Evolutionary conservation across 2,888 invertebrate species (phyloP).

Genomic region (Clitarchus hookeri): DNA sequence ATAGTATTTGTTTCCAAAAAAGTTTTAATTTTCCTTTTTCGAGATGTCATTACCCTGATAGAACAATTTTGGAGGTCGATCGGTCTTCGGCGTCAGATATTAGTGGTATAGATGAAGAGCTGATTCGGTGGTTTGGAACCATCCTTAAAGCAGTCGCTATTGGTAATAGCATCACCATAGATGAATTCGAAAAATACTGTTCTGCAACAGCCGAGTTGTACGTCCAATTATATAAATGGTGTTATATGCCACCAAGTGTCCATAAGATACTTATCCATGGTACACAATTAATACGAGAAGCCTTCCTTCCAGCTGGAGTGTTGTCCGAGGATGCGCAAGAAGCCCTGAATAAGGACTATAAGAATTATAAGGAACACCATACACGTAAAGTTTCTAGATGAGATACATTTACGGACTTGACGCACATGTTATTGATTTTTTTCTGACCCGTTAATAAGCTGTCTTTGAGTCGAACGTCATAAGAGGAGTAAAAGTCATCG

Average conservation of each 20-base stretch:
- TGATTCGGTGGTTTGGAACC: conserved; percentile 45
- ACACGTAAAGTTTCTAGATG: conserved; percentile 44
- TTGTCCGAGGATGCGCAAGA: conserved; percentile 49
- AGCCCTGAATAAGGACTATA: conserved; percentile 45
- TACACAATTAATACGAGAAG: conserved; percentile 43
- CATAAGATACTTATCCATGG: conserved; percentile 48
- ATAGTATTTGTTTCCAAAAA: too few relatives aligned
- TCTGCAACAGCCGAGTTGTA: conserved; percentile 36
- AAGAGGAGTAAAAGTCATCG: too few relatives aligned
- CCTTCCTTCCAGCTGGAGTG: conserved; percentile 46
- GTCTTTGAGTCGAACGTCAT: too few relatives aligned
- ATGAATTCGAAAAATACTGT: conserved; percentile 44
- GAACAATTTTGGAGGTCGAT: too few relatives aligned
- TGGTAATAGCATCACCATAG: conserved; percentile 45
- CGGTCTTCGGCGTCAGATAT: conserved; percentile 36
- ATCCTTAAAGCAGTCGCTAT: conserved; percentile 45
- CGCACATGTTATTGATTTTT: too few relatives aligned
- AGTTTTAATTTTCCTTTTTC: too few relatives aligned
- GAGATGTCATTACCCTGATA: too few relatives aligned
- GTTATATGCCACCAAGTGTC: conserved; percentile 47
- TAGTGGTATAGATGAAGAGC: conserved; percentile 46
- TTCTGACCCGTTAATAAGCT: too few relatives aligned
- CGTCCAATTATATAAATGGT: conserved; percentile 46
- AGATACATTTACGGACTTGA: background rate
- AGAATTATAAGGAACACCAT: conserved; percentile 43